These are phyloP conservation scores for Oxyura jamaicensis DNA, from an alignment of 2,113 vertebrate genomes.

Conservation along the genomic window DNA sequence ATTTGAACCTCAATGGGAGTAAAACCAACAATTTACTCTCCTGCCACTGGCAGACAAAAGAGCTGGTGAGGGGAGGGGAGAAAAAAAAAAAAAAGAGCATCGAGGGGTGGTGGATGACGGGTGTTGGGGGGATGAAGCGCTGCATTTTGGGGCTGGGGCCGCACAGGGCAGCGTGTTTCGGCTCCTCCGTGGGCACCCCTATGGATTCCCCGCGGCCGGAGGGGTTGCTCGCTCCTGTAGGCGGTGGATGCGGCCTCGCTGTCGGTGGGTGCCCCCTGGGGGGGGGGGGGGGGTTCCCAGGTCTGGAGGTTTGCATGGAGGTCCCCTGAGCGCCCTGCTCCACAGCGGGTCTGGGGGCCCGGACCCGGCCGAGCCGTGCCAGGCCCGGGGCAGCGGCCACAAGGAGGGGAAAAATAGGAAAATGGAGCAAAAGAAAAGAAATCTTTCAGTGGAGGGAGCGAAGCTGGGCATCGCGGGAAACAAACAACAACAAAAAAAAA, in stretches of 20 bases:
- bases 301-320: too few relatives aligned
- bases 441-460: not conserved
- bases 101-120: not conserved
- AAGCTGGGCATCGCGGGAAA: not conserved
- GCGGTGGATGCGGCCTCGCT: not conserved
- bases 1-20: too few relatives aligned
- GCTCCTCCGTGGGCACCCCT: not conserved
- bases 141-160: not conserved
- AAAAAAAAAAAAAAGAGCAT: constrained; percentile 13
- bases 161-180: not conserved
- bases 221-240: not conserved
- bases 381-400: not conserved
- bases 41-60: too few relatives aligned
- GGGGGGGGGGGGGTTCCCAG: not conserved
- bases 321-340: not conserved
- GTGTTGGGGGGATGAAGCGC: not conserved
- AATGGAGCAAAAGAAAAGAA: not conserved
- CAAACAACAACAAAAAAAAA: not conserved
- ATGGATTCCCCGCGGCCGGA: too few relatives aligned
- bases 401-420: fast-evolving
- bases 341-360: not conserved
- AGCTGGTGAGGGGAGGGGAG: too few relatives aligned
- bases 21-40: too few relatives aligned
- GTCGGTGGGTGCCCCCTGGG: not conserved
- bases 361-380: not conserved